Conservation (phyloP, 2,797 vertebrate species). For the Danio albolineatus region DNA sequence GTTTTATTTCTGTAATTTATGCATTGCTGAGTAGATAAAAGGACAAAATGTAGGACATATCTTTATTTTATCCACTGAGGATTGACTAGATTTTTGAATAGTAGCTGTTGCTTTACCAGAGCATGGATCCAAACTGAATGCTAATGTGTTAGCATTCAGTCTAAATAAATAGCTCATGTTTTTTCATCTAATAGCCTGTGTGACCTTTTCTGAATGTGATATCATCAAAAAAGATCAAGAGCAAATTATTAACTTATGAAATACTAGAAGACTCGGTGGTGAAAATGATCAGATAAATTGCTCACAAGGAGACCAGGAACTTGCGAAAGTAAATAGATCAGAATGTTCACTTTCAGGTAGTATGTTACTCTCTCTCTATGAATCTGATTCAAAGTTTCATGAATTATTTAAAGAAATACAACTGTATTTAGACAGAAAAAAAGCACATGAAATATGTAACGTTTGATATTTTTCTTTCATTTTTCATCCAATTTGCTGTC, state of each 20-base stretch:
- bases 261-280: background rate
- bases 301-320: background rate
- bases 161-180: background rate
- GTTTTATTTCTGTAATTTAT: background rate
- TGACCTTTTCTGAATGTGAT: background rate
- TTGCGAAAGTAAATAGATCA: background rate
- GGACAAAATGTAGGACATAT: background rate
- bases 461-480: background rate
- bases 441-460: background rate
- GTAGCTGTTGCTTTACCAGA: background rate
- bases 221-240: background rate
- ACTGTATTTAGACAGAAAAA: constrained; percentile 2
- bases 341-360: background rate
- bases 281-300: background rate
- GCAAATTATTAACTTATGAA: background rate
- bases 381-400: background rate
- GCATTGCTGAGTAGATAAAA: background rate
- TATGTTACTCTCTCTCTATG: background rate
- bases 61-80: background rate
- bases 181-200: constrained; percentile 2
- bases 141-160: background rate
- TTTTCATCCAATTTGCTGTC: background rate
- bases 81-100: background rate
- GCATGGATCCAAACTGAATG: background rate
- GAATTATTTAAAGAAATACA: constrained; percentile 2